Conservation (phyloP, 2,113 vertebrate species). For the Oryzias woworae region DNA sequence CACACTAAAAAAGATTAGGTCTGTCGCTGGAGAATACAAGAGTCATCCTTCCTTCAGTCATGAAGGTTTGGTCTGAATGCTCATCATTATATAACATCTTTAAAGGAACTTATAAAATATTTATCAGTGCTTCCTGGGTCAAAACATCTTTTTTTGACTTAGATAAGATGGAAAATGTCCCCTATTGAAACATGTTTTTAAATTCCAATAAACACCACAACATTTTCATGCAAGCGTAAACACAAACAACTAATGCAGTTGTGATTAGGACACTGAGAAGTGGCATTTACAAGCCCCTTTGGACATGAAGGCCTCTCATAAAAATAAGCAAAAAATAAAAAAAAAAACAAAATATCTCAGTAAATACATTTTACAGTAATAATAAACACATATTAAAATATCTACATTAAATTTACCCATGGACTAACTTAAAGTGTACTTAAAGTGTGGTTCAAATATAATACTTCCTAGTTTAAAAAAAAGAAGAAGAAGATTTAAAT, state of each 20-base stretch:
- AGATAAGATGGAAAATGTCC: constrained; percentile 51
- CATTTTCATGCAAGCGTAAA: constrained; percentile 3
- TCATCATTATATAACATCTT: constrained; percentile 15
- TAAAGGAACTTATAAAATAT: constrained; percentile 43
- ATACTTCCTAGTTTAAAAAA: no score
- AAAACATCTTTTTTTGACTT: constrained; percentile 51
- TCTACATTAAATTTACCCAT: background rate
- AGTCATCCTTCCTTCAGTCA: background rate
- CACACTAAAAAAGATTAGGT: no score
- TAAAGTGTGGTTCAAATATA: background rate
- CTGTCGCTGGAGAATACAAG: no score
- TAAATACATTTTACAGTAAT: background rate
- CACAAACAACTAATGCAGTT: constrained; percentile 4
- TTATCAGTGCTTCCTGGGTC: constrained; percentile 34
- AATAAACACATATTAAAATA: background rate
- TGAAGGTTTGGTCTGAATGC: constrained; percentile 1
- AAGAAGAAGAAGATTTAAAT: no score
- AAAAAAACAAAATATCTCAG: background rate
- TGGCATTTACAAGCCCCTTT: constrained; percentile 49
- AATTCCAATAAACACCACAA: constrained; percentile 48
- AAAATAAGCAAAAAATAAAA: constrained; percentile 15
- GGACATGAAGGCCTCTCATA: constrained; percentile 12
- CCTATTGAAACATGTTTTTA: constrained; percentile 40
- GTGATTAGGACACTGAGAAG: constrained; percentile 36
- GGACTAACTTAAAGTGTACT: constrained; percentile 1